Base-by-base conservation (phyloP, 2,888 invertebrate species). In the Halictus quadricinctus region DNA sequence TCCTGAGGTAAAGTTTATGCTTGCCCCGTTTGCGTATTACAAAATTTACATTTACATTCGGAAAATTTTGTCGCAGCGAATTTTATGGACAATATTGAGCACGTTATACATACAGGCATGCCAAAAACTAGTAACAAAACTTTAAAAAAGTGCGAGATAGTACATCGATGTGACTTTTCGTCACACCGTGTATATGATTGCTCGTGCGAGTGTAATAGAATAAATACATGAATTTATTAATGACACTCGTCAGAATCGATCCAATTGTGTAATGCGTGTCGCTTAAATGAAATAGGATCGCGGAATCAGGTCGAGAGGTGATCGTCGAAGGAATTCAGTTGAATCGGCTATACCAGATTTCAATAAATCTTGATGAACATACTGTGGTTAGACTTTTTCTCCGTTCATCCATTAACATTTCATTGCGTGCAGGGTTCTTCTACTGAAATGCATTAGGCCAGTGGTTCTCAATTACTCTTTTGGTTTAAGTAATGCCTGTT, bases 201-300 rank as follows among this genome's bases (percentile, higher is more conserved):
- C 0, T 2, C 29, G 29, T 29, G 41, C 21, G 12, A 10, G 12
- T 41, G 7, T 21, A 21, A 41, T 69, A 8, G 18, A 41, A 21
- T 69, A 41, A 21, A 69, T 41, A 21, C 2, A 21, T 69, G 36
- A 69, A 69, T 69, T 69, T 21, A n/a, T 36, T 69, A 41, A 69
- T 36, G 69, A 21, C 21, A 69, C 29, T 18, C 64, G 36, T 41
- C 69, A 12, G 12, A 6, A 4, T 21, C 10, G 12, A 69, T 41
- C 18, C 41, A 41, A 69, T 69, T 41, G 69, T 69, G 69, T 41
- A 69, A 41, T 69, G 69, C n/a, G 29, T 29, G 69, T 69, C 41
- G 41, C 21, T 69, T n/a, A 69, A 69, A 69, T 69, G 41, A 41
- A 69, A 41, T n/a, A 41, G 69, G 41, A 69, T 41, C 10, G 36